Base-by-base conservation (phyloP, 2,888 invertebrate genomes). In the Oeneis ivallda region DNA sequence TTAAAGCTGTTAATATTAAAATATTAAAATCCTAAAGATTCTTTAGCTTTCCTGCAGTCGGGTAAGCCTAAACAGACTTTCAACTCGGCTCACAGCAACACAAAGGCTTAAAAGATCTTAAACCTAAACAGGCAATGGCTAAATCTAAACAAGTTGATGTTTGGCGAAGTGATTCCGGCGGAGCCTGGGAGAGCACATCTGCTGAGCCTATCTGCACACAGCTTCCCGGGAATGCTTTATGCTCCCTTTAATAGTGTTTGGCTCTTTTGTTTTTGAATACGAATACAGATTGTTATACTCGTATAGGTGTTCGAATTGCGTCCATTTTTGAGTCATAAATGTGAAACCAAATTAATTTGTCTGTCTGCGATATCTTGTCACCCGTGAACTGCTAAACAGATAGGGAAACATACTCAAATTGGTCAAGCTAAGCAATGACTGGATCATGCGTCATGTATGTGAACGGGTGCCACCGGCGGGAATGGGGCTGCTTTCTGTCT, bases 181-280 rank as follows among this genome's bases (percentile, higher is more conserved):
- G 47, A 70, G 72, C 72, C 72, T 77, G 80, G 74, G 79, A 79
- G 74, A 73, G 71, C 74, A 73, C 78, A 77, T 76, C 80, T 78
- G 78, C 59, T 72, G 75, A 81, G 79, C 78, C 67, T 65, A 63
- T 75, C 67, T 34, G 76, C 73, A 81, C 76, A 81, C 79, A 77
- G 71, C 68, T 66, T 58, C 70, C 61, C 4, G 61, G 41, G 61
- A 62, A 62, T 62, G 45, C 54, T 62, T 62, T 53, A 62, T 41
- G 17, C 34, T 53, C 52, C 52, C 62, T 43, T 53, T 62, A 45
- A 34, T 41, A 52, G 39, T 41, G n/a, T 32, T 52, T 50, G 10
- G 41, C 17, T 52, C 26, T 52, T 32, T n/a, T 2, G 15, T 7
- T 26, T 52, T 52, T 26, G 59, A 32, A 26, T 4, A 26, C 5